Conservation (phyloP, 2,888 invertebrate genomes). For the Fragum whitleyi region DNA sequence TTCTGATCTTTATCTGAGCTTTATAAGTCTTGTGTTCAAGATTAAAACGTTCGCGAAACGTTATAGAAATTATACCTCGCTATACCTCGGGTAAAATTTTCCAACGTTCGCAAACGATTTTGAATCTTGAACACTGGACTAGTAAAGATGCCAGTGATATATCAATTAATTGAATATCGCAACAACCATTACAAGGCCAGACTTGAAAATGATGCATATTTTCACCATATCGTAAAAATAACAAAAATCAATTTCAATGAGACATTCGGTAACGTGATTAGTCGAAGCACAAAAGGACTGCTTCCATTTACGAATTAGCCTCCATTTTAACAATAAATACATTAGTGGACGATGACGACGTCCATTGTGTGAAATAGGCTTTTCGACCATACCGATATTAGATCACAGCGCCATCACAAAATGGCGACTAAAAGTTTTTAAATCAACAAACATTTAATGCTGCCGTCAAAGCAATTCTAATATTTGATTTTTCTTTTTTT, state of each 20-base stretch:
- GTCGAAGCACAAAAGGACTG: conserved; percentile 34
- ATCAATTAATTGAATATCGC: neutral
- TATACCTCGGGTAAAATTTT: too few relatives aligned
- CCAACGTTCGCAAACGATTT: too few relatives aligned
- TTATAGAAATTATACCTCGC: too few relatives aligned
- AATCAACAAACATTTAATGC: neutral
- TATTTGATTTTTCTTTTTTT: too few relatives aligned
- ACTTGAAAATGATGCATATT: conserved; percentile 51
- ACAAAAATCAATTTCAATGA: conserved; percentile 56
- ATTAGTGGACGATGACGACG: conserved; percentile 58
- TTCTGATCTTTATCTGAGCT: too few relatives aligned
- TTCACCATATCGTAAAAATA: conserved; percentile 59
- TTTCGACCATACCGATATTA: conserved; percentile 51
- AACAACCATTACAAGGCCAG: conserved; percentile 8
- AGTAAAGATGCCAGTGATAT: too few relatives aligned
- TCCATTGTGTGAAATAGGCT: conserved; percentile 52
- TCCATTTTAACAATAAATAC: conserved; percentile 64
- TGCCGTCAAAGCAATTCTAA: too few relatives aligned
- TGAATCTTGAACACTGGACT: too few relatives aligned
- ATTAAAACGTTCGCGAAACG: too few relatives aligned
- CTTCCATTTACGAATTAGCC: conserved; percentile 58
- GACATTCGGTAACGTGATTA: conserved; percentile 52
- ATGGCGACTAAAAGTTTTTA: neutral
- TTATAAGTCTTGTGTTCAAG: too few relatives aligned
- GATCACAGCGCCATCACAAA: conserved; percentile 6